Evolutionary conservation across 2,113 vertebrate genomes (phyloP), one percentile per base, ranked within the genome.

Genomic region (Elanus axillaris): DNA sequence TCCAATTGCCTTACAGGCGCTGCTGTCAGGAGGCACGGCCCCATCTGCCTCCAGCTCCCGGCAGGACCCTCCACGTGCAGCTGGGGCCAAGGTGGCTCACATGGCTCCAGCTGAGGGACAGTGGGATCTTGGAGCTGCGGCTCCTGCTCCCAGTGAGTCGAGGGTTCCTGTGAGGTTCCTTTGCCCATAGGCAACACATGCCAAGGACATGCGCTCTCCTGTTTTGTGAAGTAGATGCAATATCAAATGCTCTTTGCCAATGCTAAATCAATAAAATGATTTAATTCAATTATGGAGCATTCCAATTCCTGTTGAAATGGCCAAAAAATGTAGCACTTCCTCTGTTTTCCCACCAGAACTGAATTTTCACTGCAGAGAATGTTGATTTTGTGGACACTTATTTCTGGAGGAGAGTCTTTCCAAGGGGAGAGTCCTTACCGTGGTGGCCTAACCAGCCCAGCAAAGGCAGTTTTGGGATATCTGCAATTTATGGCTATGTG

Each of bases 301-400:
- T 73, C 59, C 23, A 53, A 23, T 45, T 83, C n/a, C 40, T 40
- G 16, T 25, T 77, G 60, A 91, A 94, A 71, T 11, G 4, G 29
- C 21, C 7, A 55, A 74, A 77, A 86, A 50, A 22, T 2, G 9
- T 16, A 50, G 8, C 0, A 2, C 20, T 85, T 50, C 32, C 25
- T 75, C 40, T 53, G 43, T 75, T 82, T 78, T 78, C 40, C n/a
- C 23, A 63, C 31, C 38, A 89, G 63, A 75, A 67, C 52, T 67
- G 45, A 87, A 62, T 69, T 73, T 81, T 87, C n/a, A 38, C 56
- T 68, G 18, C 8, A 72, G 47, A 90, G 75, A 75, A 72, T 29
- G 15, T 1, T 66, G 25, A 17, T 63, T 47, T 68, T 0, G 0
- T 36, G 32, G 42, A 36, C 7, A 2, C 8, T 60, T 3, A 6